Conservation (phyloP, 1,140 invertebrate genomes). For the Drosophila ambigua region DNA sequence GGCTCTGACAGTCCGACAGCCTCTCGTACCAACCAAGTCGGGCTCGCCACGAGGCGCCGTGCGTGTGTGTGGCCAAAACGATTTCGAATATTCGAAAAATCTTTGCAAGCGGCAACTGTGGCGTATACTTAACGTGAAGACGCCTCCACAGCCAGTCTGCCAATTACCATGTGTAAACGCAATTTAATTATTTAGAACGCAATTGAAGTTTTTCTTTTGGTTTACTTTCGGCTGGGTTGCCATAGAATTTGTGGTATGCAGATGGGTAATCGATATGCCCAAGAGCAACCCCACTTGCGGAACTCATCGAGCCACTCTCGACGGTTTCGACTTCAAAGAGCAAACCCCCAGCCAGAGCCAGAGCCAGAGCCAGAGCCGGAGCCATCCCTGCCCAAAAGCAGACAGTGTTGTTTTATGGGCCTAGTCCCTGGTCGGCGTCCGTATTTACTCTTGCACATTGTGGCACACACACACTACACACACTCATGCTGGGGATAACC, state of each 20-base stretch:
- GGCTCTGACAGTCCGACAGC: neutral
- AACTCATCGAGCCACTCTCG: conserved; percentile 41
- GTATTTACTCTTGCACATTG: conserved; percentile 62
- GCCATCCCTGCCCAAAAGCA: no score
- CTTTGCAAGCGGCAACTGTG: conserved; percentile 5
- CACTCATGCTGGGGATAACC: conserved; percentile 8
- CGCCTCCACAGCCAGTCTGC: neutral
- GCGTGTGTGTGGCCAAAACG: neutral
- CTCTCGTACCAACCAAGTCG: neutral
- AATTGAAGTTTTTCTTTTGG: conserved; percentile 62
- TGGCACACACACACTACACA: conserved; percentile 54
- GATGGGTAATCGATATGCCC: conserved; percentile 33
- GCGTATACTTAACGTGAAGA: conserved; percentile 20
- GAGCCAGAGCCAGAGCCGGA: no score
- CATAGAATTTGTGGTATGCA: conserved; percentile 10
- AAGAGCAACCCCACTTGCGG: conserved; percentile 4
- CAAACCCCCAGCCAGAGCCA: neutral
- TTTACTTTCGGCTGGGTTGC: conserved; percentile 16
- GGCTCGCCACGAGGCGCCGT: neutral
- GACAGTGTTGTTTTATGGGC: conserved; percentile 19
- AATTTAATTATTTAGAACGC: conserved; percentile 71
- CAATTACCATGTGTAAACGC: conserved; percentile 68
- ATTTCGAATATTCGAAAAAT: conserved; percentile 25
- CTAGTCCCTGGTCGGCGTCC: conserved; percentile 42
- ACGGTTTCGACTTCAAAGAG: conserved; percentile 42